Evolutionary conservation across 2,113 vertebrate genomes (phyloP).

Genomic region (Mandrillus leucophaeus): DNA sequence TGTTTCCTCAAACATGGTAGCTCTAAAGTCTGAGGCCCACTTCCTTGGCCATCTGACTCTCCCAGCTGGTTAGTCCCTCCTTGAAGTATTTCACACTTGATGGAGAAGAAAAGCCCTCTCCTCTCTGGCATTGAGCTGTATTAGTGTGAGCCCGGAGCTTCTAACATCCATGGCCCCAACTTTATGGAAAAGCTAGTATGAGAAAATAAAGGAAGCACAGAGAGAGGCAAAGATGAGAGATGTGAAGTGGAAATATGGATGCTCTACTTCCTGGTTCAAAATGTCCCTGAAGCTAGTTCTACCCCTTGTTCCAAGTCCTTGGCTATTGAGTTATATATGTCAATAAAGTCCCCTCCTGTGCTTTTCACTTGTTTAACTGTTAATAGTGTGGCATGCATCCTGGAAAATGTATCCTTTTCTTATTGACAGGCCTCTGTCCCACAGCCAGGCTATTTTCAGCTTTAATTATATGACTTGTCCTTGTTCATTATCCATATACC

Average conservation of each 20-base stretch:
- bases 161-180: neutral
- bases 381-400: neutral
- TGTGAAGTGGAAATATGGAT: neutral
- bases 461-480: constrained; percentile 86
- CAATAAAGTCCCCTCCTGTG: neutral
- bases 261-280: neutral
- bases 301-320: neutral
- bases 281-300: neutral
- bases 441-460: constrained; percentile 79
- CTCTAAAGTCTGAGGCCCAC: neutral
- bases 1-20: neutral
- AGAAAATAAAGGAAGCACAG: neutral
- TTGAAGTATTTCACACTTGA: neutral
- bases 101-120: neutral
- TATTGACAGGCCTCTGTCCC: constrained; percentile 63
- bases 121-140: neutral
- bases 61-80: neutral
- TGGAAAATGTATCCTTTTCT: constrained; percentile 26
- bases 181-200: neutral
- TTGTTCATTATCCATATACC: constrained; percentile 83
- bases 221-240: neutral
- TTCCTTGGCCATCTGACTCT: neutral
- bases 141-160: neutral
- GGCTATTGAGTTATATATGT: neutral
- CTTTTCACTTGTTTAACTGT: constrained; percentile 49